Percentiles rank a stretch among this genome's conserved stretches.
These are phyloP conservation scores for Labeo catla DNA, from an alignment of 2,113 vertebrate genomes.

Conservation along the genomic window DNA sequence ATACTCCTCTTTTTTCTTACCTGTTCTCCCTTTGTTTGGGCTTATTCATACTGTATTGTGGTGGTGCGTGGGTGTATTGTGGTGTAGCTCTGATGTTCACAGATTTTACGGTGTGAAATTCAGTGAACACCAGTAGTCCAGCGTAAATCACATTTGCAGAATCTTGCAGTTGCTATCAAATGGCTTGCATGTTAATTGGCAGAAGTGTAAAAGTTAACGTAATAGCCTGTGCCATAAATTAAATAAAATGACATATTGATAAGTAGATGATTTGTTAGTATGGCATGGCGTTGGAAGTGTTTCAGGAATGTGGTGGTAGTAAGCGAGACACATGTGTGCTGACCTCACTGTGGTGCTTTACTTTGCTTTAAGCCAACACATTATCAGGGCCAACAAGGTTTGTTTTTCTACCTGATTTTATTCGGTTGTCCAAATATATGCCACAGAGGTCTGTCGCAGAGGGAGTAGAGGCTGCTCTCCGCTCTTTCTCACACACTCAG, in stretches of 20 bases:
- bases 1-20: conserved; percentile 64
- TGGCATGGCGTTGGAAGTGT: neutral
- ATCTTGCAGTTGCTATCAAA: neutral
- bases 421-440: conserved; percentile 53
- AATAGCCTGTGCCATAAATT: neutral
- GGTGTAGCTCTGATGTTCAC: neutral
- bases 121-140: neutral
- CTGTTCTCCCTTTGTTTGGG: conserved; percentile 4
- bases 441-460: conserved; percentile 11
- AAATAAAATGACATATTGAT: neutral
- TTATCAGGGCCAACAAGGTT: conserved; percentile 39
- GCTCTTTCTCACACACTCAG: neutral
- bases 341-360: conserved; percentile 36
- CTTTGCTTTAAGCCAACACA: conserved; percentile 41
- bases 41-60: neutral
- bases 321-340: conserved; percentile 38
- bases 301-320: conserved; percentile 10
- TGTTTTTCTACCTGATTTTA: conserved; percentile 47
- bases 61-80: neutral
- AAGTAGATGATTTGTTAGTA: neutral
- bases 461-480: neutral
- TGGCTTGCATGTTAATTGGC: neutral
- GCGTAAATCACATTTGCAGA: neutral
- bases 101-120: neutral
- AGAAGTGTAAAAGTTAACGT: neutral